Percentiles rank a stretch among this genome's conserved stretches.
Evolutionary conservation across 2,888 invertebrate species (phyloP).

Genomic region (Ommatoiulus sabulosus): DNA sequence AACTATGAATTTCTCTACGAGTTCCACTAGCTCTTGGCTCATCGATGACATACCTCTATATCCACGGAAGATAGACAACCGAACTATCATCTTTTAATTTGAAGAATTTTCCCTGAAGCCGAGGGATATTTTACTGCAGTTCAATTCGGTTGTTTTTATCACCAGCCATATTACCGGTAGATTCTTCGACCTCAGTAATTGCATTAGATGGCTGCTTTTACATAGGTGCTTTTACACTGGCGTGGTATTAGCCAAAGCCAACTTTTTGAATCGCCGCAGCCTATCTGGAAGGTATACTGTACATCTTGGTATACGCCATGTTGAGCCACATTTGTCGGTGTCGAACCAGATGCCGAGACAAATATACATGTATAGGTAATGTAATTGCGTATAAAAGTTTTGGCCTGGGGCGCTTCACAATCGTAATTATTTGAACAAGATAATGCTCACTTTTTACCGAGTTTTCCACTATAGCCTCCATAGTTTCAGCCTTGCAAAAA

Average conservation of each 20-base stretch:
- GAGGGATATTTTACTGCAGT: neutral
- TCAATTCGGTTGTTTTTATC: neutral
- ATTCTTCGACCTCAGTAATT: neutral
- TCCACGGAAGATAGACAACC: neutral
- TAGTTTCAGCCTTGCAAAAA: neutral
- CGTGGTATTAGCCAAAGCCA: too few relatives aligned
- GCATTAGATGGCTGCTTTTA: neutral
- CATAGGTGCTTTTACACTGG: neutral
- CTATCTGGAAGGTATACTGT: neutral
- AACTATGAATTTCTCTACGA: neutral
- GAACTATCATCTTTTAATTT: neutral
- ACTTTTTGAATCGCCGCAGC: neutral
- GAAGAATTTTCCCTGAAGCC: neutral
- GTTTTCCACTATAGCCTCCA: neutral
- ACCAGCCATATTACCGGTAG: neutral
- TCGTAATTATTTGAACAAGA: neutral
- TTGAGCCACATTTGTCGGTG: too few relatives aligned
- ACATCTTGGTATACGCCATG: neutral
- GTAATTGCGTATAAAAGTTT: neutral
- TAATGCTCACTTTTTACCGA: neutral
- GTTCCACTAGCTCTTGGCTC: too few relatives aligned
- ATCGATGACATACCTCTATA: neutral
- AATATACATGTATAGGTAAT: neutral
- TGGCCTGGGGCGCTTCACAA: neutral
- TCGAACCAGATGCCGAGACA: neutral